These are phyloP conservation scores for Lasioglossum oenotherae DNA, from an alignment of 2,888 invertebrate species.

Conservation along the genomic window DNA sequence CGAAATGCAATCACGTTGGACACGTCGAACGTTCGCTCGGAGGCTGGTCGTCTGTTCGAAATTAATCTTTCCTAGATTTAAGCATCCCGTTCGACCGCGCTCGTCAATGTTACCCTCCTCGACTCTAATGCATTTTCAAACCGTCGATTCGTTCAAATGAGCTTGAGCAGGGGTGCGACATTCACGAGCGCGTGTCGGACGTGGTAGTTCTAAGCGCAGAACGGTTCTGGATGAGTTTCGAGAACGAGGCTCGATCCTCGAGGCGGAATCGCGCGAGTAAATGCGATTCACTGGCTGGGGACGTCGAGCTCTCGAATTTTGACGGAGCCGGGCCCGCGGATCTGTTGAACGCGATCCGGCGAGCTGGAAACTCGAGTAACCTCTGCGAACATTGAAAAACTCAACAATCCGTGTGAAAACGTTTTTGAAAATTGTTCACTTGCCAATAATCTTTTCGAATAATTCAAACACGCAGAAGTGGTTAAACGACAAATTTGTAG, in stretches of 20 bases:
- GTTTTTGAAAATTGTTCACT: too few relatives aligned
- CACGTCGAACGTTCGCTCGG: neutral
- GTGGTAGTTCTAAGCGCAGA: conserved; percentile 37
- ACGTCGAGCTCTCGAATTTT: conserved; percentile 27
- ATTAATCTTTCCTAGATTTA: conserved; percentile 27
- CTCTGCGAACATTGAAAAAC: neutral
- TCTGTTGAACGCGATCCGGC: neutral
- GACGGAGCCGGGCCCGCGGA: conserved; percentile 28
- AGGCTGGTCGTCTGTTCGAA: conserved; percentile 43
- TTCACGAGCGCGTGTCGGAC: conserved; percentile 21
- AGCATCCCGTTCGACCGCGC: conserved; percentile 31
- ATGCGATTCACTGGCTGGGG: conserved; percentile 8
- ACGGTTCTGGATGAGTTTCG: conserved; percentile 9
- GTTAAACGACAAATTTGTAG: neutral
- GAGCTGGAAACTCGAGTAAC: neutral
- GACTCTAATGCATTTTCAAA: neutral
- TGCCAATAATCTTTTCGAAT: neutral
- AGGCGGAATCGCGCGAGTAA: neutral
- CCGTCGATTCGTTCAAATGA: too few relatives aligned
- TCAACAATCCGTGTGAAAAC: neutral
- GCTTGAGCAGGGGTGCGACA: accelerated
- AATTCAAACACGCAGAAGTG: neutral
- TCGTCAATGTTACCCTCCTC: neutral
- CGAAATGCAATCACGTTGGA: neutral
- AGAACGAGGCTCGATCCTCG: conserved; percentile 18